Evolutionary conservation across 2,797 vertebrate genomes (phyloP).

Genomic region (Leptoclinus maculatus): DNA sequence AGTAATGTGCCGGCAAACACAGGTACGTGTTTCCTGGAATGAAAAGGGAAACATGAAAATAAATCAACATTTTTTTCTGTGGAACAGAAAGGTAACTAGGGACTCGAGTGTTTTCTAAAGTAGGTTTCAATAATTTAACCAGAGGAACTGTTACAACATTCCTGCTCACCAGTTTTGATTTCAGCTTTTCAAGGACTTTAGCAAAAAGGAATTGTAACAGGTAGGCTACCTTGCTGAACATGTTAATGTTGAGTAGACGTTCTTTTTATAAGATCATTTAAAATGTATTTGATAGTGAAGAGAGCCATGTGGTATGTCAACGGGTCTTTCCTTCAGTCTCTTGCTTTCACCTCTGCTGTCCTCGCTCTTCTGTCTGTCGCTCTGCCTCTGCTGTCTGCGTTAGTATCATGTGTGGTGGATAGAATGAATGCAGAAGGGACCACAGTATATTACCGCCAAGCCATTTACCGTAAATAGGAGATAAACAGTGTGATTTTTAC

Average conservation of each 20-base stretch:
- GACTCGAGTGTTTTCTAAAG: constrained; percentile 43
- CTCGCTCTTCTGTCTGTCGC: constrained; percentile 5
- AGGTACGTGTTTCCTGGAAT: constrained; percentile 35
- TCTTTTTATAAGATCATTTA: constrained; percentile 3
- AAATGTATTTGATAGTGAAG: background rate
- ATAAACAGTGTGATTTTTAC: constrained; percentile 10
- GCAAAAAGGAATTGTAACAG: constrained; percentile 28
- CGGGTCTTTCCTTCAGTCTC: background rate
- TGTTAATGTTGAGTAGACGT: constrained; percentile 10
- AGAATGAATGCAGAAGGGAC: background rate
- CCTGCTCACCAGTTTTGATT: constrained; percentile 23
- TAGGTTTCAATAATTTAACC: constrained; percentile 52
- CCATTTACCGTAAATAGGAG: constrained; percentile 3
- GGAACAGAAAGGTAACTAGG: constrained; percentile 36
- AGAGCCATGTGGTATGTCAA: background rate
- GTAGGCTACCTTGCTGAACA: background rate
- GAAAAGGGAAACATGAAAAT: constrained; percentile 42
- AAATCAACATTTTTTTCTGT: constrained; percentile 38
- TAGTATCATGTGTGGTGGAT: background rate
- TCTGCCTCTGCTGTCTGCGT: constrained; percentile 9
- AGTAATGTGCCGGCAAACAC: constrained; percentile 11
- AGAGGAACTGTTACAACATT: constrained; percentile 20
- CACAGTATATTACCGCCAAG: constrained; percentile 8
- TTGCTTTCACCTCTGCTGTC: constrained; percentile 24
- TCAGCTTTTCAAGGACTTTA: constrained; percentile 32